Evolutionary conservation across 2,797 vertebrate species (phyloP).

Genomic region (Diceros bicornis): DNA sequence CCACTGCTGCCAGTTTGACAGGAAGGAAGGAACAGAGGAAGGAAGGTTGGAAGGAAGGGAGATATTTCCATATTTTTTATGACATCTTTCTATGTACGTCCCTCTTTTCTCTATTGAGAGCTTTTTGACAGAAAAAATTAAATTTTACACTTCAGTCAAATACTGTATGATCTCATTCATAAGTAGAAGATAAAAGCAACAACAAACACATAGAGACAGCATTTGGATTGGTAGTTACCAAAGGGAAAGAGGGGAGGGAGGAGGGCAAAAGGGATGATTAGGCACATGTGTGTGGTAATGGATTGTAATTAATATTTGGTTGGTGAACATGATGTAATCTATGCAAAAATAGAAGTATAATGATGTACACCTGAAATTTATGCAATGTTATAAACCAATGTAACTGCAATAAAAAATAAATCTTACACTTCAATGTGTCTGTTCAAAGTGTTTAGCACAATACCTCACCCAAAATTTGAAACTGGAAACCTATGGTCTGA

Average conservation of each 20-base stretch:
- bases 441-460: not conserved
- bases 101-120: not conserved
- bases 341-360: no score
- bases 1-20: not conserved
- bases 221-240: no score
- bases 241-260: no score
- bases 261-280: no score
- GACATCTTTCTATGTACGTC: not conserved
- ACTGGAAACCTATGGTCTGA: not conserved
- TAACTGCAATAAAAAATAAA: not conserved
- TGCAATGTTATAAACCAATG: no score
- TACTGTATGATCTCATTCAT: no score
- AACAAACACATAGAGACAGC: no score
- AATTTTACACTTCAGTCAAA: not conserved
- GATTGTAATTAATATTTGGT: no score
- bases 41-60: not conserved
- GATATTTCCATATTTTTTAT: not conserved
- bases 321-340: no score
- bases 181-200: no score
- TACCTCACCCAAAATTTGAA: not conserved
- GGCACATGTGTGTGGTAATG: no score
- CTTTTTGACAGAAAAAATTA: not conserved
- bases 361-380: no score
- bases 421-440: not conserved
- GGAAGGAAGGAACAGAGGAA: not conserved